These are phyloP conservation scores for Rhipidura dahli DNA, from an alignment of 2,113 vertebrate species.

Conservation along the genomic window DNA sequence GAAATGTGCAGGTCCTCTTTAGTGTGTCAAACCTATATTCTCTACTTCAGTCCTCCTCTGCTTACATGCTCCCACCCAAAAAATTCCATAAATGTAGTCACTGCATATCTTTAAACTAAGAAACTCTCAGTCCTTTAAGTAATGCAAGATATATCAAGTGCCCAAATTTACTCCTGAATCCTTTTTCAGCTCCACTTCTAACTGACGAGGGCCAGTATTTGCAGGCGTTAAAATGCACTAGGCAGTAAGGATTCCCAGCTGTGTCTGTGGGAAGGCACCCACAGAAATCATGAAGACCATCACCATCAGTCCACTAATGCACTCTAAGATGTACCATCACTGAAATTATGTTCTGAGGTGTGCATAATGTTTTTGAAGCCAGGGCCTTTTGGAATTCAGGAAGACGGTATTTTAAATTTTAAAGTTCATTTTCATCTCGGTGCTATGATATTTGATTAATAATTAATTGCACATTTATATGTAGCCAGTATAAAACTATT, in stretches of 20 bases:
- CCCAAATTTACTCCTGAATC: neutral
- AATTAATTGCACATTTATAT: neutral
- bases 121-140: neutral
- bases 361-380: neutral
- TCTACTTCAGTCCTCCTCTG: neutral
- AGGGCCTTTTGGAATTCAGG: neutral
- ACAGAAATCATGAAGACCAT: neutral
- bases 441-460: neutral
- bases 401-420: neutral
- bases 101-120: neutral
- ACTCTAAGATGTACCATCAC: neutral
- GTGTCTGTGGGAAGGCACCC: neutral
- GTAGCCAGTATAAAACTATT: neutral
- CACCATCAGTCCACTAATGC: neutral
- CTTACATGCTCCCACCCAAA: accelerated
- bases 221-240: neutral
- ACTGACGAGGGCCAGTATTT: neutral
- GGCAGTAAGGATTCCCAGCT: neutral
- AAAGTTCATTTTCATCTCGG: neutral
- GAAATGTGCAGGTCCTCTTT: neutral
- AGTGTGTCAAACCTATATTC: neutral
- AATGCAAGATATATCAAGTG: neutral
- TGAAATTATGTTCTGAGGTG: neutral
- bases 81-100: neutral
- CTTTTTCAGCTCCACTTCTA: neutral